Base-by-base conservation (phyloP, 2,113 vertebrate species). In the Lophura nycthemera region DNA sequence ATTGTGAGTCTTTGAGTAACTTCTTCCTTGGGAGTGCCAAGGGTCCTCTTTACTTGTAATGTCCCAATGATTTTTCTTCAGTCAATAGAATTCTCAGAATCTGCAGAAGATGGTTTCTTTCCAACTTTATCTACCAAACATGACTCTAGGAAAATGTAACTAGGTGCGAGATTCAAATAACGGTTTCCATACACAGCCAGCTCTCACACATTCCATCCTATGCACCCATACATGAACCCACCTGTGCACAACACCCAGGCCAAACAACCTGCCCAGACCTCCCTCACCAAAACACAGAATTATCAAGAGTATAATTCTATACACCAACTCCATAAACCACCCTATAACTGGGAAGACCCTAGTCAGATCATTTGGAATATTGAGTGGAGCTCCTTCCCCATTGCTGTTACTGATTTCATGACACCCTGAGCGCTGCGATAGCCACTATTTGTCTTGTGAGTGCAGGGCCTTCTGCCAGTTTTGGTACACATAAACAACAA, bases 171-270 rank as follows among this genome's bases (percentile, higher is more conserved):
- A 69, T 83, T 29, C 29, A n/a, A 34, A 54, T 14, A 85, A 88
- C 14, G 36, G 18, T 75, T 78, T 57, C 60, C 64, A 61, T 61
- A 42, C 17, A 66, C 12, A 89, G 10, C 4, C 2, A 0, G 7
- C 1, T 4, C 2, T 1, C 36, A 48, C 12, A 3, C 12, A 13
- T 32, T 66, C 32, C 2, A 1, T 88, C 42, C 14, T 52, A 47
- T 2, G 0, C 6, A 29, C 16, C 11, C 5, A 3, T 24, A 21
- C 1, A 16, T 8, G 86, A 80, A 75, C 15, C 24, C 47, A 25
- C 18, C 60, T 5, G 0, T 10, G 19, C 34, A 63, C n/a, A 82
- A 32, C 34, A 59, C 13, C 13, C 67, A 80, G 76, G 32, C 10
- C 50, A 91, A 36, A 59, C 4, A 80, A 42, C 7, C 27, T 63